phyloP scores from a whole-genome alignment of 2,888 invertebrate species.

The Steromphala cineraria region DNA sequence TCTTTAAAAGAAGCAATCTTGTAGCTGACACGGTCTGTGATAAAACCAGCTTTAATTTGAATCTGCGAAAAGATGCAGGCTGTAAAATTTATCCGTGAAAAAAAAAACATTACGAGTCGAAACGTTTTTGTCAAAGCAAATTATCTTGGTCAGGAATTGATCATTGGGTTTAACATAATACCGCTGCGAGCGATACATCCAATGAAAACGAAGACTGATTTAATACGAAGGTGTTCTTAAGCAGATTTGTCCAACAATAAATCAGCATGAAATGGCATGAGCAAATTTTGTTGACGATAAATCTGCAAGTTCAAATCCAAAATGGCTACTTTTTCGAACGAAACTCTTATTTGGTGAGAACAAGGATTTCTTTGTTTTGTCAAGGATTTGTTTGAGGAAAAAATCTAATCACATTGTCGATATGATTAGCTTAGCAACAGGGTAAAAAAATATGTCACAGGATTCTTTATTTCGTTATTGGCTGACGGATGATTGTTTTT shows the following conservation, averaged over 20 bases:
- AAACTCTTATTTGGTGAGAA: neutral
- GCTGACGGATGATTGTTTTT: too few relatives aligned
- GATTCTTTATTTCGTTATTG: too few relatives aligned
- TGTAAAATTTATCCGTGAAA: neutral
- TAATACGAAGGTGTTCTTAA: neutral
- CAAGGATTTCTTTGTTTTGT: too few relatives aligned
- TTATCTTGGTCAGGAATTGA: neutral
- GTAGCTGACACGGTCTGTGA: too few relatives aligned
- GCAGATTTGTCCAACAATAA: neutral
- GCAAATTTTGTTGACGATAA: neutral
- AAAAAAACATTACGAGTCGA: neutral
- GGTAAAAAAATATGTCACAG: too few relatives aligned
- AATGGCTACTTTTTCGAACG: neutral
- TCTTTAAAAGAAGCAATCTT: too few relatives aligned
- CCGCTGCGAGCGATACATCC: neutral
- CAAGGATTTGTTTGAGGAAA: too few relatives aligned
- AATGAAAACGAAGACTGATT: neutral
- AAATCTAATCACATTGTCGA: too few relatives aligned
- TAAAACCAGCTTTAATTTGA: too few relatives aligned
- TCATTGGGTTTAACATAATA: neutral
- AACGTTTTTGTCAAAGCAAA: neutral
- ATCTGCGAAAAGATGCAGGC: too few relatives aligned
- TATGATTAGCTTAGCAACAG: too few relatives aligned
- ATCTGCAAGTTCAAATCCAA: neutral
- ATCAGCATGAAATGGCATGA: neutral